Conservation (phyloP, 2,113 vertebrate genomes). For the Mus pahari region DNA sequence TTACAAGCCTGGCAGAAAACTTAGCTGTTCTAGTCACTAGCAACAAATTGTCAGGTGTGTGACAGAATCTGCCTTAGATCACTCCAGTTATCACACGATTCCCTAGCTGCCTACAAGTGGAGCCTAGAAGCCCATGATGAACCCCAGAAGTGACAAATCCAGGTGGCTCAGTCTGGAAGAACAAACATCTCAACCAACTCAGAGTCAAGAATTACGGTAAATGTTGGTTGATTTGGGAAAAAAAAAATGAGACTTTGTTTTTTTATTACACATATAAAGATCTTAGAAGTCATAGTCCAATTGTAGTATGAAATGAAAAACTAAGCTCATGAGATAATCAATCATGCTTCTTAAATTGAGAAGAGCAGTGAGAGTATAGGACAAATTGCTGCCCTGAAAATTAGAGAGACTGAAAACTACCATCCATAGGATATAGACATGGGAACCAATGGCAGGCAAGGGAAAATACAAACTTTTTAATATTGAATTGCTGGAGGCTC, state of each 20-base stretch:
- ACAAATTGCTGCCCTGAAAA: not conserved
- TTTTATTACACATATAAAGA: not conserved
- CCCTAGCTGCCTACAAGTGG: not conserved
- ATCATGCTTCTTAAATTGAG: not conserved
- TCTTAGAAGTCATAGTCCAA: not conserved
- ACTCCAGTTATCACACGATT: not conserved
- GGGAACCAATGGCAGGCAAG: too few species aligned
- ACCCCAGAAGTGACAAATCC: not conserved
- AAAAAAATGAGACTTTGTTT: not conserved
- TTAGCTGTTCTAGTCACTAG: not conserved
- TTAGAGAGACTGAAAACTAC: not conserved
- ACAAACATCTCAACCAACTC: not conserved
- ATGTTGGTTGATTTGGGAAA: not conserved
- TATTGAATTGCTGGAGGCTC: not conserved
- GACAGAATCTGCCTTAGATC: not conserved
- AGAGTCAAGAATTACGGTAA: not conserved
- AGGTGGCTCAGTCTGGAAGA: not conserved
- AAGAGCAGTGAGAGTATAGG: not conserved
- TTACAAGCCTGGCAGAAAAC: not conserved
- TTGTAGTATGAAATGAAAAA: not conserved
- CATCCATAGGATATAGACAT: not conserved
- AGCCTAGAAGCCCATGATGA: too few species aligned
- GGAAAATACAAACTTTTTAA: not conserved
- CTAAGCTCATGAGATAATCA: not conserved
- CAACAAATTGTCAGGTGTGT: not conserved